Evolutionary conservation across 2,797 vertebrate genomes (phyloP), one percentile per base, ranked within the genome.

Genomic region (Melanotaenia parkinsoni): DNA sequence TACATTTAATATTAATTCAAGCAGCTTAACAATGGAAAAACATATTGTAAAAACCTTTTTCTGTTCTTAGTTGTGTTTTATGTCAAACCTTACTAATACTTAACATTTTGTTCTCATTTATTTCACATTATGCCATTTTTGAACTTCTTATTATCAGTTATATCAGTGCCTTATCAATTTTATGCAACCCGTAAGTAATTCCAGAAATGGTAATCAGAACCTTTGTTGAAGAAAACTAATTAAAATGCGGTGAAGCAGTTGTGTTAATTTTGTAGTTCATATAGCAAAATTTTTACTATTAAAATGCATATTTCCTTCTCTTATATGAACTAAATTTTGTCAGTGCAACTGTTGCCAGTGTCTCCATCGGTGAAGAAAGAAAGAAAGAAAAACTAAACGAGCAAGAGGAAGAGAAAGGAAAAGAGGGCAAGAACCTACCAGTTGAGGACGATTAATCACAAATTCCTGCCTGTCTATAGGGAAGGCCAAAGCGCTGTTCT

Each of bases 401-500:
- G 10, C 14, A 43, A 63, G 61, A 58, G 38, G 18, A 67, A 68
- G 40, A 77, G 11, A 68, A 58, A 37, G 50, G 54, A 50, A 67
- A 60, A 61, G 22, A 13, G 79, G 83, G 70, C 87, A 90, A 81
- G 89, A 92, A 91, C 90, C 78, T 90, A 91, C 88, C 88, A 77
- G 88, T 63, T 82, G 76, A 83, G 84, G 78, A 83, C 74, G 37
- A 38, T 38, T 38, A 38, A 38, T 38, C 37, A 38, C 14, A 43
- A 16, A 43, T 43, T 43, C 40, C 92, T 92, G 61, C 54, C 72
- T 91, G 91, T 92, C 92, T 88, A 84, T 89, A 80, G 83, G 77
- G 62, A 77, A 87, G 79, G 83, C 83, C 88, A 88, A 87, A 93
- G 91, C 90, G 86, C 90, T 87, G 53, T 65, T 81, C 75, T 87